Evolutionary conservation across 2,797 vertebrate genomes (phyloP).

Genomic region (Pantherophis alleghaniensis): DNA sequence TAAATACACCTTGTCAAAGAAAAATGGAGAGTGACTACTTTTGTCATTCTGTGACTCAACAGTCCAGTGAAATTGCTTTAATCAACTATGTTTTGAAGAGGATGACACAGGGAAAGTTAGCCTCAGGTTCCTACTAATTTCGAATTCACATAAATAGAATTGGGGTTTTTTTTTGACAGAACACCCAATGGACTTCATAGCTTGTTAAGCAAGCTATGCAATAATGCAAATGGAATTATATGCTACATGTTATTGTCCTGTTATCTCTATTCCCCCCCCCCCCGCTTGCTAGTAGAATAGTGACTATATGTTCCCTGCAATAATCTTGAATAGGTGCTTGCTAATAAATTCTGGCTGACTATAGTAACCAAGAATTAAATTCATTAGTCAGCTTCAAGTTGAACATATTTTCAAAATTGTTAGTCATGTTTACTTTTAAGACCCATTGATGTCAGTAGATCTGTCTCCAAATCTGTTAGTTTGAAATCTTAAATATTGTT

Average conservation of each 20-base stretch:
- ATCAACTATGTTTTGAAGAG: not conserved
- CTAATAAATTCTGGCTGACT: not conserved
- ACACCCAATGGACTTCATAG: not conserved
- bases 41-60: not conserved
- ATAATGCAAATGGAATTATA: not conserved
- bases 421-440: not conserved
- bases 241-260: not conserved
- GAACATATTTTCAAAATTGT: not conserved
- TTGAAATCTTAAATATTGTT: not conserved
- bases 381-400: not conserved
- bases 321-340: not conserved
- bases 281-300: not conserved
- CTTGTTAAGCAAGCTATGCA: not conserved
- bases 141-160: not conserved
- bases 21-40: not conserved
- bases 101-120: not conserved
- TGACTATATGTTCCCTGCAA: not conserved
- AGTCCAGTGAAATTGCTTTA: not conserved
- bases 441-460: not conserved
- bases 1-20: not conserved
- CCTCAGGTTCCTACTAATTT: not conserved
- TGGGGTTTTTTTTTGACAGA: not conserved
- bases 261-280: not conserved
- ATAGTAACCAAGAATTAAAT: not conserved
- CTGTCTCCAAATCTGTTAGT: not conserved